Conservation (phyloP, 2,888 invertebrate genomes). For the Melipona bicolor region DNA sequence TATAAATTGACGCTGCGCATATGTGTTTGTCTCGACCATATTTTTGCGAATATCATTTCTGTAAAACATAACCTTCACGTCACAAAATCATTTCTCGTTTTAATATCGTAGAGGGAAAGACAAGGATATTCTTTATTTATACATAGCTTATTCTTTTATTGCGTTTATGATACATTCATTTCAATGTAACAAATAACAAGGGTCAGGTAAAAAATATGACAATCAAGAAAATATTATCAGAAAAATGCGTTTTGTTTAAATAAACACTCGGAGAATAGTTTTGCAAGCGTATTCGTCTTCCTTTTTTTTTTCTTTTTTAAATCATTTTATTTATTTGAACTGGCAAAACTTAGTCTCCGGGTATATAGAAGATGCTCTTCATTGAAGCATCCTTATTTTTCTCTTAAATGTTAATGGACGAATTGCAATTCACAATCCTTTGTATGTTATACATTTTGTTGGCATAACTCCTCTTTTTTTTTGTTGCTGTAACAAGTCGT, state of each 20-base stretch:
- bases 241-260: conserved; percentile 58
- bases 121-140: conserved; percentile 20
- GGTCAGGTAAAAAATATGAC: conserved; percentile 66
- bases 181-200: conserved; percentile 68
- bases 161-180: conserved; percentile 56
- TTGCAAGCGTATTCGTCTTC: conserved; percentile 3
- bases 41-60: conserved; percentile 33
- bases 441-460: conserved; percentile 44
- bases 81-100: neutral
- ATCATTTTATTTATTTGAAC: neutral
- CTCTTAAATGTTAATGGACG: conserved; percentile 71
- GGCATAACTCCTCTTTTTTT: conserved; percentile 39
- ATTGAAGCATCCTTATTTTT: conserved; percentile 35
- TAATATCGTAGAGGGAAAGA: neutral
- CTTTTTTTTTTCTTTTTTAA: neutral
- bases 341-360: conserved; percentile 42
- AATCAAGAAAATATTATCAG: conserved; percentile 61
- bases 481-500: conserved; percentile 56
- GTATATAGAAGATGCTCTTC: conserved; percentile 20
- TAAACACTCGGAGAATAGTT: conserved; percentile 48
- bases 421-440: conserved; percentile 62
- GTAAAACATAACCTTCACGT: conserved; percentile 55
- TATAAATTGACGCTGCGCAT: neutral
- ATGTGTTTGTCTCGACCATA: conserved; percentile 26
- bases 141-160: conserved; percentile 56